phyloP scores from a whole-genome alignment of 2,888 invertebrate species.

The Ormyrus rosae region DNA sequence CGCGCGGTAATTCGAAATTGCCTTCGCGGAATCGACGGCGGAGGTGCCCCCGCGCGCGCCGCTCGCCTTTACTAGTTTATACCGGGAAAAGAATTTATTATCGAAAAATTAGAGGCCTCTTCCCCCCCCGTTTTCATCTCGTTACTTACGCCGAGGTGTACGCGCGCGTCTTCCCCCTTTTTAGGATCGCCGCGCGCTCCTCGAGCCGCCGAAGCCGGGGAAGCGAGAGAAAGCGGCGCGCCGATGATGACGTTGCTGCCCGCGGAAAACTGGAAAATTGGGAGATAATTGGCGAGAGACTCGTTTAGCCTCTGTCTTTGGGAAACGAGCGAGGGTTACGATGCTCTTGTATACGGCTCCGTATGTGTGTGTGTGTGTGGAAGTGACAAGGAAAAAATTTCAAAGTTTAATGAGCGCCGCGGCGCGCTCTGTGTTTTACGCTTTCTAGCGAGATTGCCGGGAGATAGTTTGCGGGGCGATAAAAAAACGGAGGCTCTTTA shows the following conservation, averaged over 20 bases:
- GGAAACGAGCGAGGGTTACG: neutral
- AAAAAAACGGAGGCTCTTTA: too few species aligned
- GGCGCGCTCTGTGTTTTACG: neutral
- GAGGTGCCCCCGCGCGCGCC: neutral
- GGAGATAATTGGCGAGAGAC: conserved; percentile 30
- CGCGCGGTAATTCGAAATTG: conserved; percentile 27
- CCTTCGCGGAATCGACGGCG: conserved; percentile 38
- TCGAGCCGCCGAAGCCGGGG: neutral
- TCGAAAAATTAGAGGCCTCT: conserved; percentile 36
- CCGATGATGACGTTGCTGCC: neutral
- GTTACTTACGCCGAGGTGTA: neutral
- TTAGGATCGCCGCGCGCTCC: too few species aligned
- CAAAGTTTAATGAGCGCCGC: neutral
- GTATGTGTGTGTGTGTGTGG: neutral
- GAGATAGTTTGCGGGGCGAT: too few species aligned
- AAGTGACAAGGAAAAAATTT: neutral
- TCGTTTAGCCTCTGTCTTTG: neutral
- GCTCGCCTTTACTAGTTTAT: neutral
- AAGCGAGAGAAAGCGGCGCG: neutral
- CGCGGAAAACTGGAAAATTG: conserved; percentile 36
- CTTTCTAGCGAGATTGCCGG: neutral
- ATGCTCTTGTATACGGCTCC: too few species aligned
- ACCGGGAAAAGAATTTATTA: conserved; percentile 51
- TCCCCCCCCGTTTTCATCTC: conserved; percentile 35
- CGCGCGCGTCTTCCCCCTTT: too few species aligned